phyloP scores from a whole-genome alignment of 2,797 vertebrate species.

The Labroides dimidiatus region DNA sequence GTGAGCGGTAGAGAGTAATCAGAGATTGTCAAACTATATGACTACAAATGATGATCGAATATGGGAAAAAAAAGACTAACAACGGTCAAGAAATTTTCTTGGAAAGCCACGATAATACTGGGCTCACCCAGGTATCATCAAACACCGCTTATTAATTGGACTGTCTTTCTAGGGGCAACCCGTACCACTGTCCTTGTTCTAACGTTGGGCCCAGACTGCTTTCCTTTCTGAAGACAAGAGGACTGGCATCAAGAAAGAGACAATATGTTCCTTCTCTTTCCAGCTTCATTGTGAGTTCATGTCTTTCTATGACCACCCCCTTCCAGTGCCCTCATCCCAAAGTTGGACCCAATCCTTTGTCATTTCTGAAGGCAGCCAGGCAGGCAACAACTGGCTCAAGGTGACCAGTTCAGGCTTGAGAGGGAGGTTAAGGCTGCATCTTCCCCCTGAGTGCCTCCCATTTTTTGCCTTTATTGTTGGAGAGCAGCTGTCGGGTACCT shows the following conservation, averaged over 20 bases:
- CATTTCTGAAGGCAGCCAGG: constrained; percentile 72
- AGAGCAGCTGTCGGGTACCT: constrained; percentile 87
- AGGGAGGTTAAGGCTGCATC: constrained; percentile 80
- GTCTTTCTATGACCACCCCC: constrained; percentile 53
- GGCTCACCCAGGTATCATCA: too few species aligned
- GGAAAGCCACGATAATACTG: too few species aligned
- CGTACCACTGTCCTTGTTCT: neutral
- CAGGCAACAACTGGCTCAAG: constrained; percentile 85
- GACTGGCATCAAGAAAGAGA: constrained; percentile 61
- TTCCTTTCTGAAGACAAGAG: neutral
- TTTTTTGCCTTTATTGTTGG: constrained; percentile 85
- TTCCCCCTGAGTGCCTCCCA: constrained; percentile 83
- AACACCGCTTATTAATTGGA: too few species aligned
- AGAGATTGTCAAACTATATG: too few species aligned
- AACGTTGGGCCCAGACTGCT: neutral
- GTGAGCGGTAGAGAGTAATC: too few species aligned
- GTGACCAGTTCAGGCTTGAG: constrained; percentile 82
- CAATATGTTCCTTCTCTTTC: constrained; percentile 39
- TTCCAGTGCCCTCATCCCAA: constrained; percentile 53
- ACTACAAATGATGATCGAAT: too few species aligned
- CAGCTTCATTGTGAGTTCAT: constrained; percentile 56
- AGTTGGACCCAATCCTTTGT: constrained; percentile 67
- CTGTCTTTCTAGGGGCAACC: neutral
- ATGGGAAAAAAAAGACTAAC: too few species aligned
- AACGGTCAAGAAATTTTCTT: too few species aligned